phyloP scores from a whole-genome alignment of 2,113 vertebrate species.

The Pseudolaguvia tuberculata region DNA sequence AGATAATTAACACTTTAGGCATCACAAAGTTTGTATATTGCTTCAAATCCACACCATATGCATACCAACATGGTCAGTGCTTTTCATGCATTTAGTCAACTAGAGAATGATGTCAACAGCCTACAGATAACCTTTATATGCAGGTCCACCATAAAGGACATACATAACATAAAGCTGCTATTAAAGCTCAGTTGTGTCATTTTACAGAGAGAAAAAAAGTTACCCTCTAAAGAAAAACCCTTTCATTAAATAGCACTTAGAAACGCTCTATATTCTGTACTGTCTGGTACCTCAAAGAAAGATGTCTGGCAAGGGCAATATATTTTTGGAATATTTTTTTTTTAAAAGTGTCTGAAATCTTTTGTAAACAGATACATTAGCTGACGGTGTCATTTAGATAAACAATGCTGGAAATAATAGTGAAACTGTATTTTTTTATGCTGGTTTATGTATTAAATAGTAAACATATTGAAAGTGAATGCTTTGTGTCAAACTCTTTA shows the following conservation, averaged over 20 bases:
- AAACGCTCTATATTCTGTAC: background rate
- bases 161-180: background rate
- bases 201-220: background rate
- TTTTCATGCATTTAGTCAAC: background rate
- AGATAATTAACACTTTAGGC: background rate
- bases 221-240: background rate
- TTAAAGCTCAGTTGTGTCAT: constrained; percentile 1
- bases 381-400: background rate
- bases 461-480: background rate
- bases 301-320: background rate
- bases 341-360: background rate
- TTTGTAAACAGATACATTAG: constrained; percentile 1
- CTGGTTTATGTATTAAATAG: background rate
- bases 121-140: constrained; percentile 11
- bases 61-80: background rate
- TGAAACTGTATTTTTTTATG: background rate
- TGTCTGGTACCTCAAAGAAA: background rate
- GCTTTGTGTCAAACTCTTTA: background rate
- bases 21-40: background rate
- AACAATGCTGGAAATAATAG: background rate
- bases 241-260: background rate
- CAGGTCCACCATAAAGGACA: background rate
- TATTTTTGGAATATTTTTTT: background rate
- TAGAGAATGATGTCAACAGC: constrained; percentile 4
- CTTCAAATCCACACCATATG: background rate